These are phyloP conservation scores for Rotaria socialis DNA, from an alignment of 2,888 invertebrate genomes.

Conservation along the genomic window DNA sequence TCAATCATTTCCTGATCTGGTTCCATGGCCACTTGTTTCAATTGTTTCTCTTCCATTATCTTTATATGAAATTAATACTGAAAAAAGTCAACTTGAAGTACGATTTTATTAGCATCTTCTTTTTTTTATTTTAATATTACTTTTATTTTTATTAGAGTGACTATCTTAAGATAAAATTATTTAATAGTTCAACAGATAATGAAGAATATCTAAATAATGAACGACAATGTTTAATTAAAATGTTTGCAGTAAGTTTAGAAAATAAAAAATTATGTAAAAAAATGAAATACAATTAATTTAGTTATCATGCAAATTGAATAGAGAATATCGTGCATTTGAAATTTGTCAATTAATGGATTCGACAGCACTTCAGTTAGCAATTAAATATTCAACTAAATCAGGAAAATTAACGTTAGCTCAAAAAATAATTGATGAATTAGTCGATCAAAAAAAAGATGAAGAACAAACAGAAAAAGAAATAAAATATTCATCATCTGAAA, in stretches of 20 bases:
- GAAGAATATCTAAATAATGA: neutral
- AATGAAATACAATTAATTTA: neutral
- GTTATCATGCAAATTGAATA: conserved; percentile 76
- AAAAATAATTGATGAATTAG: conserved; percentile 57
- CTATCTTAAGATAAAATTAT: conserved; percentile 17
- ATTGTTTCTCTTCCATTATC: neutral
- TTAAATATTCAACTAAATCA: conserved; percentile 78
- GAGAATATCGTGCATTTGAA: conserved; percentile 80
- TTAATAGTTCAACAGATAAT: neutral
- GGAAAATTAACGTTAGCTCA: conserved; percentile 75
- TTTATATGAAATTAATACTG: neutral
- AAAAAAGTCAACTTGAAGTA: neutral
- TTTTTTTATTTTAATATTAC: neutral
- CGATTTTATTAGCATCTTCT: neutral
- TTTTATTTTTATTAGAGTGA: neutral
- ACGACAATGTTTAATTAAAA: conserved; percentile 35
- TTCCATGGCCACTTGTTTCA: conserved; percentile 15
- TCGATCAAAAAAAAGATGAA: neutral
- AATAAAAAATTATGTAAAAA: neutral
- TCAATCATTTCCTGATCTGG: conserved; percentile 30
- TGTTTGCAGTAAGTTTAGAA: neutral
- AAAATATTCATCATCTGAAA: no score
- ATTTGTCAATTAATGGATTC: conserved; percentile 76
- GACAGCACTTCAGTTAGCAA: conserved; percentile 73
- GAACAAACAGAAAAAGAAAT: neutral